Evolutionary conservation across 2,113 vertebrate species (phyloP).

Genomic region (Pteronura brasiliensis): DNA sequence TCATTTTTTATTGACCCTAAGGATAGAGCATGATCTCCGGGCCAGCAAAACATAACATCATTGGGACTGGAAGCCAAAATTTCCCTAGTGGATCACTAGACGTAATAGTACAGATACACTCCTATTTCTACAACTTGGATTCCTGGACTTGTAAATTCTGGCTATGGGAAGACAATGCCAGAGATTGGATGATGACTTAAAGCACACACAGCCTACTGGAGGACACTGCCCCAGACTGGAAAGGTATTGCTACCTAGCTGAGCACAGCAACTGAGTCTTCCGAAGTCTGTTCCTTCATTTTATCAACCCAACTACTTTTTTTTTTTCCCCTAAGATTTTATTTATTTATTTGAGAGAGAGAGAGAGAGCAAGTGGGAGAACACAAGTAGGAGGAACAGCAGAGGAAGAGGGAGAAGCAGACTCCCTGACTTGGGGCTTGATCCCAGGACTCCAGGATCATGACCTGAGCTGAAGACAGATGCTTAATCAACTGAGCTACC

Average conservation of each 20-base stretch:
- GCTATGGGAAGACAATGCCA: neutral
- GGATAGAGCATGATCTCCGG: neutral
- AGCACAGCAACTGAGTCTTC: neutral
- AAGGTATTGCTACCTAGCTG: neutral
- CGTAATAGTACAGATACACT: neutral
- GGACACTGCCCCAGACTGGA: neutral
- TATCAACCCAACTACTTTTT: neutral
- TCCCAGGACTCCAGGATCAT: no score
- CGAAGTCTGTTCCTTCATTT: neutral
- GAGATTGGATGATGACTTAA: neutral
- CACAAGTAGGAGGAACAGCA: no score
- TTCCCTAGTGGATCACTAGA: neutral
- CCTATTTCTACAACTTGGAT: neutral
- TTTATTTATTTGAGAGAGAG: no score
- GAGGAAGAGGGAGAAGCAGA: no score
- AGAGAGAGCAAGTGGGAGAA: no score
- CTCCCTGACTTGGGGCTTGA: no score
- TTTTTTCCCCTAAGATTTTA: no score
- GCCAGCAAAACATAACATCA: neutral
- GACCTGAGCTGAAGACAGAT: no score
- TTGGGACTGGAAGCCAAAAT: neutral
- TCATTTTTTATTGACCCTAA: neutral
- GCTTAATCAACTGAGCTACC: no score
- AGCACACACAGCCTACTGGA: neutral
- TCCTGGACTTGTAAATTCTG: neutral